phyloP scores from a whole-genome alignment of 2,113 vertebrate genomes.

The Electrona antarctica region DNA sequence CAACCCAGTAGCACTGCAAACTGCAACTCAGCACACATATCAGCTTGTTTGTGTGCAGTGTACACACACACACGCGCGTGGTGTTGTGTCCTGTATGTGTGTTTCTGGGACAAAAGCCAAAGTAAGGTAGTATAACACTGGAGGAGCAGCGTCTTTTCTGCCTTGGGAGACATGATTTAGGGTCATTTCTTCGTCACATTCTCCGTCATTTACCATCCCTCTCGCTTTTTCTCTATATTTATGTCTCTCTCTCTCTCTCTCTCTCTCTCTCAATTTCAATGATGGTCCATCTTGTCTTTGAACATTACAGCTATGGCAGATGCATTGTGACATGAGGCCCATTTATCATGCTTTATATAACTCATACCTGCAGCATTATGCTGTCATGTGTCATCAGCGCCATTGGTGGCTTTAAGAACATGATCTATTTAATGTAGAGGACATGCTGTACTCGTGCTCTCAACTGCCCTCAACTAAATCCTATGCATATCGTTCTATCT shows the following conservation, averaged over 20 bases:
- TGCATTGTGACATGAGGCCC: neutral
- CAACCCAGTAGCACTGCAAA: constrained; percentile 37
- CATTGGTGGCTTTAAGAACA: neutral
- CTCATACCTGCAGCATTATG: neutral
- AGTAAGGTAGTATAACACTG: constrained; percentile 36
- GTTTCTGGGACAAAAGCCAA: constrained; percentile 28
- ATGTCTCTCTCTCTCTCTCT: neutral
- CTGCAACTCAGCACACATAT: constrained; percentile 4
- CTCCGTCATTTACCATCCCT: neutral
- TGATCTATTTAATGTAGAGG: too few species aligned
- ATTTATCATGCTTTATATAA: neutral
- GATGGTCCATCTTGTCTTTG: constrained; percentile 5
- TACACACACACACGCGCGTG: too few species aligned
- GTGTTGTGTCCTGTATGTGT: neutral
- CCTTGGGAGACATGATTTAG: neutral
- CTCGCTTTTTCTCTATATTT: neutral
- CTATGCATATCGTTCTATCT: too few species aligned
- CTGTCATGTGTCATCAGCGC: constrained; percentile 9
- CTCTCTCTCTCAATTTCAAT: neutral
- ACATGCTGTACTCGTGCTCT: too few species aligned
- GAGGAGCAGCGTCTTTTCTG: constrained; percentile 18
- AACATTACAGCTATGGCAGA: neutral
- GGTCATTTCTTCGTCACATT: neutral
- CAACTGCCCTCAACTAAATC: too few species aligned
- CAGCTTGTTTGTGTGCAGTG: neutral